Evolutionary conservation across 2,797 vertebrate genomes (phyloP), one percentile per base, ranked within the genome.

Genomic region (Nannoperca obscura): DNA sequence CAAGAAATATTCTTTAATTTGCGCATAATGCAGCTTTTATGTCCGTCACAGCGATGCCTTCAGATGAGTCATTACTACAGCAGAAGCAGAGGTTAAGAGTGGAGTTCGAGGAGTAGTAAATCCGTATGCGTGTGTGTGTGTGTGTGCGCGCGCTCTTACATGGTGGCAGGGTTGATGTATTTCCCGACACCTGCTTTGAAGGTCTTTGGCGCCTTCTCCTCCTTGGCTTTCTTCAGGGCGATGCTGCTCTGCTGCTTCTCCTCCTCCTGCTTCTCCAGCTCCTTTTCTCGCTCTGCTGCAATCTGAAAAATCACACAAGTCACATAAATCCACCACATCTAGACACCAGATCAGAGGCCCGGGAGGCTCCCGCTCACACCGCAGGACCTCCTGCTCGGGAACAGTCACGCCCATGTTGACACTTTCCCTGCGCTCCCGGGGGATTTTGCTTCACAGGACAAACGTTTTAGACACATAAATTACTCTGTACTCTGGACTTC

Each of bases 101-200:
- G 19, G 12, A 19, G 32, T 15, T 32, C 36, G 17, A 0, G 32
- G 62, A 79, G 63, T 32, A 47, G 27, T 60, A 32, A 50, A 69
- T 74, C 17, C 54, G 20, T 77, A 24, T 63, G 54, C 12, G 3
- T 32, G 19, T 65, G 65, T 8, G 34, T 36, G 40, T 30, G 64
- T 44, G 69, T 69, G 52, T 6, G 40, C 19, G 19, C 27, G 82
- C 62, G 42, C 59, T 5, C 97, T 97, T 91, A 99, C 98, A 78
- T 70, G 38, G 94, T 93, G 32, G 92, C 85, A 5, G 96, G 96
- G 91, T 96, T 97, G 90, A 99, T 98, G 89, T 99, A 99, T 88
- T 99, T 99, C 76, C 98, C 98, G 50, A 99, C 95, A 0, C 98
- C 98, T 47, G 95, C 86, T 24, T 96, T 96, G 84, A 97, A 99